Base-by-base conservation (phyloP, 2,113 vertebrate species). In the Amphiprion percula region DNA sequence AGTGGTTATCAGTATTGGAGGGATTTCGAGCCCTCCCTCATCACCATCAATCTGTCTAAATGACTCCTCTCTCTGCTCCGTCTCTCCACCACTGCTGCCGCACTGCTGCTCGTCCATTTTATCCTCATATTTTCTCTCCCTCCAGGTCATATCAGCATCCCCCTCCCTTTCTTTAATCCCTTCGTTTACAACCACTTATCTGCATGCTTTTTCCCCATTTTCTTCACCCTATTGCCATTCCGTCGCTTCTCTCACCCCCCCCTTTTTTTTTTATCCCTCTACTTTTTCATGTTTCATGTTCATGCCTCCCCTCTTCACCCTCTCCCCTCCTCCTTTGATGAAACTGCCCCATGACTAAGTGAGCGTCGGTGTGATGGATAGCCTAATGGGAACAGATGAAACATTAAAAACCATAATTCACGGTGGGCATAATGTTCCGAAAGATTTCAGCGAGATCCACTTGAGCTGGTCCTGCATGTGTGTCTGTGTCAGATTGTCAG, bases 1-100 rank as follows among this genome's bases (percentile, higher is more conserved):
- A 80, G 68, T 65, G 66, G 77, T 77, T 87, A 88, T 91, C 84
- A 86, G 83, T 72, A 74, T 83, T 80, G 69, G 74, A 71, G 84
- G 47, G 53, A 89, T 85, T 81, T 84, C 70, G 71, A 78, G 67
- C 75, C 63, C 77, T 79, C 60, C 79, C 79, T 85, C 77, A 83
- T 90, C 77, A 81, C 76, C 88, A 90, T 90, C 77, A 86, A 82
- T 93, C 86, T 85, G 81, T 91, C 85, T 71, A 77, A 84, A 91
- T 85, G 82, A 83, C 76, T 83, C 39, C 62, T 77, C 37, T 56
- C 68, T 80, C 68, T 24, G 73, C 62, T 78, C 54, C 33, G 23
- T 74, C 72, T 79, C 68, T 55, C 53, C 69, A 4, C 19, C 49
- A 10, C 19, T 6, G n/a, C 61, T 4, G 41, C 70, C 26, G 26